phyloP scores from a whole-genome alignment of 2,113 vertebrate species.

The Istiophorus platypterus region DNA sequence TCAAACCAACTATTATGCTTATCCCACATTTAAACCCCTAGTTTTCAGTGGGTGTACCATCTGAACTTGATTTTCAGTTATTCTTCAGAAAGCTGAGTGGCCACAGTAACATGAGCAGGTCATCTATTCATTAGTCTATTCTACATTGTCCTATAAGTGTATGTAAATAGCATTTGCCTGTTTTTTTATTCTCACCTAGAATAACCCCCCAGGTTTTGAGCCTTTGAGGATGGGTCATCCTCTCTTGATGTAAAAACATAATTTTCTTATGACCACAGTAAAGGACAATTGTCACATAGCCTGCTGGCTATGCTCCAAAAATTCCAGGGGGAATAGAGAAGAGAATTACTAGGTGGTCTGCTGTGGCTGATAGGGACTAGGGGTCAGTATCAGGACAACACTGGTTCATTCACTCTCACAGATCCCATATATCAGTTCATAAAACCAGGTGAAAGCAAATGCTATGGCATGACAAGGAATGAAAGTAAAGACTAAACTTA shows the following conservation, averaged over 20 bases:
- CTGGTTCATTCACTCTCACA: slow-evolving; percentile 57
- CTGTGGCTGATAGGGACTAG: slow-evolving; percentile 61
- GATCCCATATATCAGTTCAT: slow-evolving; percentile 58
- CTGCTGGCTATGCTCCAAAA: slow-evolving; percentile 53
- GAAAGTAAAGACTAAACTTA: slow-evolving; percentile 9
- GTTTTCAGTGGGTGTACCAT: neutral
- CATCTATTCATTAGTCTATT: slow-evolving; percentile 3
- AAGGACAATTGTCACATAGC: slow-evolving; percentile 36
- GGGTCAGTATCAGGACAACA: slow-evolving; percentile 66
- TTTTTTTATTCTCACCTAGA: slow-evolving; percentile 27
- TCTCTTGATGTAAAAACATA: slow-evolving; percentile 33
- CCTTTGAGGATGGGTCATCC: slow-evolving; percentile 12
- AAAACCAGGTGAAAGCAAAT: slow-evolving; percentile 42
- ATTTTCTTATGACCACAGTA: slow-evolving; percentile 49
- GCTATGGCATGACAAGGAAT: slow-evolving; percentile 17
- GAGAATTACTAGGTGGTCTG: slow-evolving; percentile 55
- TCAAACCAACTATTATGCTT: neutral
- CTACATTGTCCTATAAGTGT: slow-evolving; percentile 5
- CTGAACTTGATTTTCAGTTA: neutral
- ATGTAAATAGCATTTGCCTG: neutral
- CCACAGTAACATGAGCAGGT: neutral
- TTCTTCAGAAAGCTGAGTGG: neutral
- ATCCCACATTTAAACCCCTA: neutral
- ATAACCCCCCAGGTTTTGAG: slow-evolving; percentile 1
- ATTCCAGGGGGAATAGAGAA: slow-evolving; percentile 37